Evolutionary conservation across 2,797 vertebrate species (phyloP), one percentile per base, ranked within the genome.

Genomic region (Helicolenus hilgendorfi): DNA sequence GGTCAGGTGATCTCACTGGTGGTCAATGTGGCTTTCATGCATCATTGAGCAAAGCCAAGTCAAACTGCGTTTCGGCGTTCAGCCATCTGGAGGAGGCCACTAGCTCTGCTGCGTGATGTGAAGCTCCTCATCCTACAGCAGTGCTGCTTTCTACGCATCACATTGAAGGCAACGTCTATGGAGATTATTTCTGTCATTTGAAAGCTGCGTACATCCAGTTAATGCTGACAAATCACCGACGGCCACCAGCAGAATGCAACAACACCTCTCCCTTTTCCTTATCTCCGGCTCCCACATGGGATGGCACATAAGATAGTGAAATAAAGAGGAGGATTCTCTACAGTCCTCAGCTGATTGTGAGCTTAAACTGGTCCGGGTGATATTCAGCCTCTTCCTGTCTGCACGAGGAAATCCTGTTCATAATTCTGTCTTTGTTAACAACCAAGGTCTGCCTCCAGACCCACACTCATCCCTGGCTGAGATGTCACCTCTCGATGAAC

Each of bases 21-120:
- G 94, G 95, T 95, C 93, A 95, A 92, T 83, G 79, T 95, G 95
- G 94, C 89, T 96, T 77, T 92, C 87, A 95, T 82, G 91, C 91
- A 93, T 95, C 92, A 87, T 88, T 89, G 93, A 91, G 76, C 91
- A 92, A 90, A 95, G 92, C 92, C 84, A 94, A 92, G 77, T 93
- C 93, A 91, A 88, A 95, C 95, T 84, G 95, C 18, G 92, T 79
- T 77, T 85, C 81, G 90, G 91, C 89, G 29, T 81, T 22, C 36
- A 53, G 92, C 94, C 95, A 96, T 96, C 94, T 96, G 94, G 91
- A 93, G 91, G 75, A 68, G 89, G 90, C 85, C 86, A 22, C 62
- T 70, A 63, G 33, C 56, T 81, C 62, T 5, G 59, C 72, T 53
- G 75, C 38, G 27, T 77, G 29, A 84, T 71, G 56, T 68, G 55